Percentiles rank a stretch among this genome's conserved stretches.
phyloP scores from a whole-genome alignment of 2,888 invertebrate species.

The Yponomeuta cagnagella region DNA sequence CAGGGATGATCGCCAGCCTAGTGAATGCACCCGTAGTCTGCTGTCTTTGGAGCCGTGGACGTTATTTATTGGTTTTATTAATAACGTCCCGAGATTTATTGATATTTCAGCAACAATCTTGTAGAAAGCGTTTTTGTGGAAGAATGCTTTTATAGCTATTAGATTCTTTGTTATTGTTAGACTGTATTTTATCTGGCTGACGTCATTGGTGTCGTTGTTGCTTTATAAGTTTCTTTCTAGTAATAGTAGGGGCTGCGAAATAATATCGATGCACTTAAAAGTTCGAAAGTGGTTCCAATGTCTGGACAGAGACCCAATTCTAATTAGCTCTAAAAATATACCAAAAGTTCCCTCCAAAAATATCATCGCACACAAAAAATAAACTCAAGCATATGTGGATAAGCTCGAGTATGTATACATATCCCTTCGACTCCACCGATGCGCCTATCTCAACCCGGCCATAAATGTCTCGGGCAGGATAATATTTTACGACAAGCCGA shows the following conservation, averaged over 20 bases:
- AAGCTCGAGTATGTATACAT: background rate
- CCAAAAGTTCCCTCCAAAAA: background rate
- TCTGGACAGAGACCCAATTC: too few species aligned
- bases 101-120: background rate
- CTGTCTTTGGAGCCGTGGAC: conserved; percentile 12
- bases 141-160: background rate
- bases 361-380: background rate
- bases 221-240: too few species aligned
- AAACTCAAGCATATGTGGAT: background rate
- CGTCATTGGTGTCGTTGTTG: too few species aligned
- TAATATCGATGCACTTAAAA: too few species aligned
- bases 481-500: conserved; percentile 69
- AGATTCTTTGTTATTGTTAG: background rate
- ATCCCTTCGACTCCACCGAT: conserved; percentile 37
- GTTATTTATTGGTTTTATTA: conserved; percentile 13
- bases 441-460: conserved; percentile 61
- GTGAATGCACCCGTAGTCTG: conserved; percentile 58
- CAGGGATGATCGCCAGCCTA: conserved; percentile 43
- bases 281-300: too few species aligned
- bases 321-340: background rate
- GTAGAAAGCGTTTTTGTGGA: conserved; percentile 7
- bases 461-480: conserved; percentile 70
- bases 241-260: too few species aligned
- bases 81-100: conserved; percentile 13
- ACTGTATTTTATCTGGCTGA: background rate